These are phyloP conservation scores for Trinorchestia longiramus DNA, from an alignment of 1,140 invertebrate species.

Conservation along the genomic window DNA sequence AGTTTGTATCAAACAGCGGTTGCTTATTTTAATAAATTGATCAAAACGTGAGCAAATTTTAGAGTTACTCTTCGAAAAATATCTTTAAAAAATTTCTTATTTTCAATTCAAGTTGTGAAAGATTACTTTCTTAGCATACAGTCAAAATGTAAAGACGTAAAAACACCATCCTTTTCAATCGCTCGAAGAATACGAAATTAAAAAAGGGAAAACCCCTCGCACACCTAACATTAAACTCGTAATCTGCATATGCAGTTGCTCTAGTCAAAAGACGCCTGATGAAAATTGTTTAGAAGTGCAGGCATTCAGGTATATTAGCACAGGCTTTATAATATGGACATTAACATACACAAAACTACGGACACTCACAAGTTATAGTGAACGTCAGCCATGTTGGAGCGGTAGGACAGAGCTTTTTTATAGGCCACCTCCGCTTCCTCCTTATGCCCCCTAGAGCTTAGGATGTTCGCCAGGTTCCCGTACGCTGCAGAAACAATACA, in stretches of 20 bases:
- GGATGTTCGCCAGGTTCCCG: conserved; percentile 91
- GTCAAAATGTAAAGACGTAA: background rate
- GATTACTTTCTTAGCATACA: background rate
- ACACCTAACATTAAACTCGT: too few species aligned
- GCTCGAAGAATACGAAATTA: background rate
- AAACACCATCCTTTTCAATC: background rate
- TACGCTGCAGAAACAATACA: conserved; percentile 78
- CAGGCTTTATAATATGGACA: background rate
- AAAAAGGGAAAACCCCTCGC: background rate
- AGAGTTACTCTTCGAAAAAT: too few species aligned
- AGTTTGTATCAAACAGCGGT: too few species aligned
- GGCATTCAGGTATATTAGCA: background rate
- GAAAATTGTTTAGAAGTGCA: background rate
- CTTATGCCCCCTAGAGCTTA: conserved; percentile 85
- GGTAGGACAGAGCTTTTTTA: conserved; percentile 84
- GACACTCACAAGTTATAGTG: conserved; percentile 94
- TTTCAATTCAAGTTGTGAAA: too few species aligned
- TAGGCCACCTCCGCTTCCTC: conserved; percentile 90
- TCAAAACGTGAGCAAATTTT: too few species aligned
- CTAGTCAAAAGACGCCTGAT: background rate
- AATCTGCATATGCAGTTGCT: background rate
- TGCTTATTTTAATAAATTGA: too few species aligned
- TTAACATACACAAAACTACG: background rate
- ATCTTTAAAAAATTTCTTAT: too few species aligned
- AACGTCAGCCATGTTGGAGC: conserved; percentile 96